phyloP scores from a whole-genome alignment of 2,797 vertebrate species.

The Zalophus californianus region DNA sequence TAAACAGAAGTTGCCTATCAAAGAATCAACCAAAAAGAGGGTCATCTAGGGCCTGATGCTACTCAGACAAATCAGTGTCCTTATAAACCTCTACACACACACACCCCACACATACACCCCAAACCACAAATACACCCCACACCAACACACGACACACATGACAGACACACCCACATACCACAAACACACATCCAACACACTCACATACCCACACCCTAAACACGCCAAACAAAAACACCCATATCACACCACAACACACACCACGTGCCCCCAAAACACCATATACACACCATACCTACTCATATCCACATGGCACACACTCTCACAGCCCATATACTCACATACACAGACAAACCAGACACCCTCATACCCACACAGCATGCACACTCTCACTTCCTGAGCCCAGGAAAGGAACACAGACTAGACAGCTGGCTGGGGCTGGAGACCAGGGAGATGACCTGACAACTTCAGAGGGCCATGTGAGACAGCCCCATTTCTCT shows the following conservation, averaged over 20 bases:
- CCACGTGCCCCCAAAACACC: neutral
- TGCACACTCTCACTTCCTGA: slow-evolving; percentile 55
- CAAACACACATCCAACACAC: neutral
- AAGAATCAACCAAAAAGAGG: slow-evolving; percentile 61
- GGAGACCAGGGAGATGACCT: neutral
- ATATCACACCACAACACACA: neutral
- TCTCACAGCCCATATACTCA: neutral
- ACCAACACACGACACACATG: neutral
- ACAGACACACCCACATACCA: neutral
- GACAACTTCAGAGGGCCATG: neutral
- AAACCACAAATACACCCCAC: neutral
- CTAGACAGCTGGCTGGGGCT: neutral
- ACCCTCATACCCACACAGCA: neutral
- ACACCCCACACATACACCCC: neutral
- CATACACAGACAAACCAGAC: neutral
- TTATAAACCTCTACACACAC: neutral
- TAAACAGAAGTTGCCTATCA: slow-evolving; percentile 68
- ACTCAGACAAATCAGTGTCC: slow-evolving; percentile 51
- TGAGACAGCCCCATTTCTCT: neutral
- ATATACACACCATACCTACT: neutral
- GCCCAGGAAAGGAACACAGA: slow-evolving; percentile 58
- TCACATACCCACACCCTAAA: neutral
- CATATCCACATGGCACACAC: neutral
- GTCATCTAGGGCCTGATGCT: slow-evolving; percentile 30
- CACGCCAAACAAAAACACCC: neutral